Base-by-base conservation (phyloP, 2,888 invertebrate species). In the Cylloceria caligata region DNA sequence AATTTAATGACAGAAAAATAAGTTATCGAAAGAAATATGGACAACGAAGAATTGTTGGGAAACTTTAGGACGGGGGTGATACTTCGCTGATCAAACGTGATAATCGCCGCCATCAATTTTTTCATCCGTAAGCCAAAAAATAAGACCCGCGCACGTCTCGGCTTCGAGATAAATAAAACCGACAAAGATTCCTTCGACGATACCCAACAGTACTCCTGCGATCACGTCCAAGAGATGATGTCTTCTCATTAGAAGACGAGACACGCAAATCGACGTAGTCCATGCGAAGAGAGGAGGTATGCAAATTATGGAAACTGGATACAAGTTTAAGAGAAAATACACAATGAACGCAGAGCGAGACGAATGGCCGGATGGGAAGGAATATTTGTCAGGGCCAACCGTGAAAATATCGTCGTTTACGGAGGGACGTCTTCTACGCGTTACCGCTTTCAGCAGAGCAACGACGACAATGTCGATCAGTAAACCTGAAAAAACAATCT, bases 281-380 rank as follows among this genome's bases (percentile, higher is more conserved):
- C 98, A 99, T 0, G 95, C 94, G 0, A 96, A 86, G 11, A 98
- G 88, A 0, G 96, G 94, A 24, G 95, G 94, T 83, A 94, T 93
- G 84, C 95, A 94, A 69, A 96, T 86, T 5, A 94, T 88, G 0
- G 95, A 93, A 1, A 96, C 87, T 0, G 96, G 95, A 91, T 95
- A 94, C 24, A 96, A 88, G 82, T 94, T 93, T 3, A 95, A 94
- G 84, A 98, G 96, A 90, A 97, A 96, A 79, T 95, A 95, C 3
- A 96, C 94, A 24, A 99, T 93, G 91, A 97, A 95, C 3, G 96
- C 94, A 0, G 97, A 95, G 86, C 99, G 94, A 30, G 98, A 98
- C 0, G 98, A 96, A 92, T 99, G 99, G 0, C 99, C 99, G 0
- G 99, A 99, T 11, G 99, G 99, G 92, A 99, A 99, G 64, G 96